phyloP scores from a whole-genome alignment of 2,113 vertebrate genomes.

The Ailurus styani region DNA sequence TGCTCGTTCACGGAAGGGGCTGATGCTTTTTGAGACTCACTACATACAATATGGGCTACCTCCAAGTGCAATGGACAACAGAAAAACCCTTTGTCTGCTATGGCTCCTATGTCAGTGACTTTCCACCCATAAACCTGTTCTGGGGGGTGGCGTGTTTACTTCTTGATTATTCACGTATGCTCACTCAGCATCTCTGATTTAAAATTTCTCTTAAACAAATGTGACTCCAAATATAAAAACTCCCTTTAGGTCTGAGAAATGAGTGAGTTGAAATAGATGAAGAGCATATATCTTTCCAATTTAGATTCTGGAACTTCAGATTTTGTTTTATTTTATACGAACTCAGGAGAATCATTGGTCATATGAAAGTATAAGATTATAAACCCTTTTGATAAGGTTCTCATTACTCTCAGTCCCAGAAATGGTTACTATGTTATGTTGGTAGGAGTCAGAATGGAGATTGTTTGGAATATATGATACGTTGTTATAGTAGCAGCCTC shows the following conservation, averaged over 20 bases:
- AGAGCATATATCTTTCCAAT: neutral
- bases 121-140: neutral
- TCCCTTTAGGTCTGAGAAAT: neutral
- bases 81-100: neutral
- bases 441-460: neutral
- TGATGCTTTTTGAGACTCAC: neutral
- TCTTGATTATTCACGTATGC: neutral
- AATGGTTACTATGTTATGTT: neutral
- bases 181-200: neutral
- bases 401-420: neutral
- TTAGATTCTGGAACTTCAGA: neutral
- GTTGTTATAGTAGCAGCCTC: neutral
- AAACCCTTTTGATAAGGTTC: neutral
- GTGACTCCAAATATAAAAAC: neutral
- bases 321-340: neutral
- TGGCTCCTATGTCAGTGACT: neutral
- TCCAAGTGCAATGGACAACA: neutral
- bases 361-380: neutral
- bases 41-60: fast-evolving
- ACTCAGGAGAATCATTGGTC: neutral
- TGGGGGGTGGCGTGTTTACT: neutral
- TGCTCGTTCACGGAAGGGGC: neutral
- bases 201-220: neutral
- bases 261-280: neutral
- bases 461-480: neutral